Evolutionary conservation across 2,888 invertebrate species (phyloP).

Genomic region (Amiota minor): DNA sequence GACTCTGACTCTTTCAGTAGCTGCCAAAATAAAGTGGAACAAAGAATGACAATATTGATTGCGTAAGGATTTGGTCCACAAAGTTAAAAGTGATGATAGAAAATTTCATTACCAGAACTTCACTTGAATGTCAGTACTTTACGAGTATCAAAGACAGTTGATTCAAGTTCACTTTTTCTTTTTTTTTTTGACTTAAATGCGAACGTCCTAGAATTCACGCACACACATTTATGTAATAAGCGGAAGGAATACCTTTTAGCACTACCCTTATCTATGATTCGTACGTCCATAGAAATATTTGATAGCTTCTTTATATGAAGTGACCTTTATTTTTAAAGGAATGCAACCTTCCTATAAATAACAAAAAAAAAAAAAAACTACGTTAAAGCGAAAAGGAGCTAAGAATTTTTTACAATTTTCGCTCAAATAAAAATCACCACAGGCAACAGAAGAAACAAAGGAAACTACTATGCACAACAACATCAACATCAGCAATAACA

Average conservation of each 20-base stretch:
- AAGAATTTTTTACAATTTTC: not conserved
- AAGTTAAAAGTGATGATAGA: too few species aligned
- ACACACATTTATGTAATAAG: too few species aligned
- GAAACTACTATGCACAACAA: conserved; percentile 11
- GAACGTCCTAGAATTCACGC: too few species aligned
- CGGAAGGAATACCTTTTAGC: conserved; percentile 45
- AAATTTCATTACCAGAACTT: too few species aligned
- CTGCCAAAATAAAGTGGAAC: not conserved
- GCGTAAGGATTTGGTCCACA: too few species aligned
- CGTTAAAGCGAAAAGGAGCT: not conserved
- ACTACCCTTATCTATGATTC: conserved; percentile 30
- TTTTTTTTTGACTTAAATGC: too few species aligned
- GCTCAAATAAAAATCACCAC: conserved; percentile 32
- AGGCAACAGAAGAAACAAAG: conserved; percentile 20
- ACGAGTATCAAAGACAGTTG: too few species aligned
- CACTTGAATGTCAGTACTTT: too few species aligned
- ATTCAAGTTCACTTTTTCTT: too few species aligned
- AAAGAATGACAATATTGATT: not conserved
- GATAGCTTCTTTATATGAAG: too few species aligned
- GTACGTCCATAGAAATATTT: too few species aligned
- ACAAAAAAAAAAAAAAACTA: conserved; percentile 39
- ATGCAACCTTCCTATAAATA: conserved; percentile 48
- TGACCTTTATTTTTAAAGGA: conserved; percentile 39
- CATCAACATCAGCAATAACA: conserved; percentile 17
- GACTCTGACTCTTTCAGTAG: conserved; percentile 1